Evolutionary conservation across 2,888 invertebrate species (phyloP).

Genomic region (Adela reaumurella): DNA sequence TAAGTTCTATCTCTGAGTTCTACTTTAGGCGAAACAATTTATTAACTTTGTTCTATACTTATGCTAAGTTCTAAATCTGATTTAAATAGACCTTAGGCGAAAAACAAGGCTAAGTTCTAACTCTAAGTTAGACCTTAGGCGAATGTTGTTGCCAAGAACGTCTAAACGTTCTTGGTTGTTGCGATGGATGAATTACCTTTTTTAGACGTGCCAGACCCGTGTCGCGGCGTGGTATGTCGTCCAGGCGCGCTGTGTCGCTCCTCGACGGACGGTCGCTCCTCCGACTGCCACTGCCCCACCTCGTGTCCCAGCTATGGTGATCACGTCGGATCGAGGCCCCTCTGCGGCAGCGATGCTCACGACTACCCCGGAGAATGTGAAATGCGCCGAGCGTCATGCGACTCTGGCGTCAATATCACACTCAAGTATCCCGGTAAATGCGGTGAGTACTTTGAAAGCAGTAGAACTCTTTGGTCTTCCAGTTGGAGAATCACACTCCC

Average conservation of each 20-base stretch:
- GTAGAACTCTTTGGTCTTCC: too few species aligned
- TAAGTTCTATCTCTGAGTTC: too few species aligned
- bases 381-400: conserved; percentile 76
- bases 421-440: conserved; percentile 84
- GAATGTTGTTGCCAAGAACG: too few species aligned
- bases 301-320: conserved; percentile 82
- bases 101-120: too few species aligned
- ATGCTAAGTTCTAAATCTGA: too few species aligned
- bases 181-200: too few species aligned
- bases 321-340: conserved; percentile 72
- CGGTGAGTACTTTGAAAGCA: conserved; percentile 57
- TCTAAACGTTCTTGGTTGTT: too few species aligned
- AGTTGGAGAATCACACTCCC: too few species aligned
- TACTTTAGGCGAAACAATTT: too few species aligned
- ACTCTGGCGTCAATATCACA: conserved; percentile 67
- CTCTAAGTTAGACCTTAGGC: too few species aligned
- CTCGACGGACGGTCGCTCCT: conserved; percentile 64
- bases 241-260: conserved; percentile 73
- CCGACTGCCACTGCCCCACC: conserved; percentile 74
- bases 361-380: conserved; percentile 86
- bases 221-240: conserved; percentile 73
- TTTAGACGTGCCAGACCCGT: conserved; percentile 66
- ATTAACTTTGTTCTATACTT: too few species aligned
- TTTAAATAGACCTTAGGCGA: too few species aligned
- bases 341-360: conserved; percentile 80